phyloP scores from a whole-genome alignment of 2,797 vertebrate genomes.

The Pelobates cultripes region DNA sequence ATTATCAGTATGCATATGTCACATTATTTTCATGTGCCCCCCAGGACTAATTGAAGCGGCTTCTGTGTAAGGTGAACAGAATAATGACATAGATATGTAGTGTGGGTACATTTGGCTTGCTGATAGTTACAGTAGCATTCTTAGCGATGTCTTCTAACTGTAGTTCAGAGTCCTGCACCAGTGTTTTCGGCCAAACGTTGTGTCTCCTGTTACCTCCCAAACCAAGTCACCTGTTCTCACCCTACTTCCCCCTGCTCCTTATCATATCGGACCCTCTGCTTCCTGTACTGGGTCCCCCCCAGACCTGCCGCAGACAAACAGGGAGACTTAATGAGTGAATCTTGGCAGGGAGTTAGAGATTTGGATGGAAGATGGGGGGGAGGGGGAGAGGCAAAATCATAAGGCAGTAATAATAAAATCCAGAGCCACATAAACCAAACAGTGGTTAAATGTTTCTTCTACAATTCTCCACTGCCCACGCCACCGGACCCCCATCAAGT shows the following conservation, averaged over 20 bases:
- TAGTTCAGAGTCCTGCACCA: neutral
- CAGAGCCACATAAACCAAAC: neutral
- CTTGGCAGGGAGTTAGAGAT: conserved; percentile 18
- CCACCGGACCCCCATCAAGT: too few relatives aligned
- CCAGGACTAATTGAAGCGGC: too few relatives aligned
- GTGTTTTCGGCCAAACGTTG: neutral
- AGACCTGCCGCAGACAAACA: conserved; percentile 31
- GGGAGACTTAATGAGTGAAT: conserved; percentile 10
- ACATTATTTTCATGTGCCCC: too few relatives aligned
- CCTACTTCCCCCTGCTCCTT: conserved; percentile 37
- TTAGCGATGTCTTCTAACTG: neutral
- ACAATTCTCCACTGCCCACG: too few relatives aligned
- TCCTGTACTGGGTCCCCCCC: conserved; percentile 3
- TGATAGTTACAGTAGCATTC: too few relatives aligned
- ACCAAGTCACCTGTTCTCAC: conserved; percentile 41
- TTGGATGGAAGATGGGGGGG: neutral
- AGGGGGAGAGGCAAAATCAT: neutral
- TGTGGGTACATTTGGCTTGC: too few relatives aligned
- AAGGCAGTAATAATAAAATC: neutral
- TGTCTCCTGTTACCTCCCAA: neutral
- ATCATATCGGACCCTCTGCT: conserved; percentile 28
- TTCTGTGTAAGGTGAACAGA: too few relatives aligned
- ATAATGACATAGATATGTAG: too few relatives aligned
- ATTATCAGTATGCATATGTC: too few relatives aligned
- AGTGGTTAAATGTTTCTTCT: neutral